Conservation (phyloP, 2,797 vertebrate species). For the Gymnocypris eckloni region DNA sequence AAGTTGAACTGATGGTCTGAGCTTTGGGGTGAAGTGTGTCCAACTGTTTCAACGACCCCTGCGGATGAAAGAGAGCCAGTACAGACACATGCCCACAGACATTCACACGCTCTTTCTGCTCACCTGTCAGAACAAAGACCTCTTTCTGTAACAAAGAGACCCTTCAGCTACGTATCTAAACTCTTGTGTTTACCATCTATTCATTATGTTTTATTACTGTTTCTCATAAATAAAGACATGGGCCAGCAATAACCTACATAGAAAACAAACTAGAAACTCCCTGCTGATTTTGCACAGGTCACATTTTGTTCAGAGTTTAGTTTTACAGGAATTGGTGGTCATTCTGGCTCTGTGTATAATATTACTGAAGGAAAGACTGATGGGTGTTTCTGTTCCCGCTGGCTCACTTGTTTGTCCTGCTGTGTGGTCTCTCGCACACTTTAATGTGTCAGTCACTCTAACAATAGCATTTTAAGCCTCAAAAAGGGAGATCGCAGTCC, state of each 20-base stretch:
- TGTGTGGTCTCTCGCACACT: background rate
- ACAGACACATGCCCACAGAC: background rate
- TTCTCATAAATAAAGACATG: background rate
- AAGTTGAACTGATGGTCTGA: background rate
- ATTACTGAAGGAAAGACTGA: conserved; percentile 10
- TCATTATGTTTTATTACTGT: background rate
- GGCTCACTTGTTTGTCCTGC: background rate
- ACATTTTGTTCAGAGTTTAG: conserved; percentile 6
- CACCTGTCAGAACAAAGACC: conserved; percentile 4
- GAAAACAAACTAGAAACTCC: background rate
- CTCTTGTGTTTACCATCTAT: too few species aligned
- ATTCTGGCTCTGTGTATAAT: background rate
- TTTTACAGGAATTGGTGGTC: background rate
- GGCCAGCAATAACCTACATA: background rate
- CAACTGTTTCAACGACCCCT: conserved; percentile 12
- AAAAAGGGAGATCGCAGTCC: background rate
- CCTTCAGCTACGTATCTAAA: background rate
- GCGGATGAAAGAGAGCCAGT: background rate
- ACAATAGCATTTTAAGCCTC: conserved; percentile 14
- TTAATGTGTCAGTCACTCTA: conserved; percentile 8
- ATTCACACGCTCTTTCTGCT: background rate
- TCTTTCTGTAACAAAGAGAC: conserved; percentile 2
- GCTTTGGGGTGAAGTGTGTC: background rate
- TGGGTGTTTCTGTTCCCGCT: background rate
- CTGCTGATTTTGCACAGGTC: background rate